Base-by-base conservation (phyloP, 2,113 vertebrate genomes). In the Bombycilla garrulus region DNA sequence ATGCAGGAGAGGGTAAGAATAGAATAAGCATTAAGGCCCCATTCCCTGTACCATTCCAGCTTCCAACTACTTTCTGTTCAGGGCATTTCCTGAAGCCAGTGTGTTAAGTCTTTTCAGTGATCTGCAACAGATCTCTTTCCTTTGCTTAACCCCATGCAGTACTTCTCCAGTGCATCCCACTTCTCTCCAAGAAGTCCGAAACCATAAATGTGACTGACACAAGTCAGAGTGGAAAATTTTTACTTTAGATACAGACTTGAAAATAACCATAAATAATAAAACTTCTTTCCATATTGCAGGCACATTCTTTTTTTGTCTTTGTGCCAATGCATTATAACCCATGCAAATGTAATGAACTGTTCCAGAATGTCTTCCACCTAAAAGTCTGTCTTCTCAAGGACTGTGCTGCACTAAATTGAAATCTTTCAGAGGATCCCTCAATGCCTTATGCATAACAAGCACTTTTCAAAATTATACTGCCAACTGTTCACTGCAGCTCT, bases 401-500 rank as follows among this genome's bases (percentile, higher is more conserved):
- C 77, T 44, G 20, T 58, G 65, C 57, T 86, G 58, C 7, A 81
- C 65, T 62, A 84, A 90, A 93, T 6, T 61, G 86, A 93, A 93
- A 81, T 74, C 57, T 74, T 86, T 90, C 84, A 56, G 48, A 79
- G 50, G 19, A 42, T 80, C 83, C 78, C 60, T 77, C 80, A 81
- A 70, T 66, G 73, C 17, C 1, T 0, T 31, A 88, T 60, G 74
- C 71, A 48, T 66, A 88, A 86, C 64, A 86, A 70, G 74, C 71
- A 86, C 40, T 90, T 93, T 81, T 67, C 64, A 73, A 92, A 94
- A 95, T 95, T 64, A 51, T 23, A 79, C 78, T 95, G 91, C 73
- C 61, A 90, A 90, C 82, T 2, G 7, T 79, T 91, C 80, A 45
- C 48, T 60, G 50, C 33, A 81, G 81, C 90, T 84, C 89, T 60